Base-by-base conservation (phyloP, 2,113 vertebrate species). In the Octodon degus region DNA sequence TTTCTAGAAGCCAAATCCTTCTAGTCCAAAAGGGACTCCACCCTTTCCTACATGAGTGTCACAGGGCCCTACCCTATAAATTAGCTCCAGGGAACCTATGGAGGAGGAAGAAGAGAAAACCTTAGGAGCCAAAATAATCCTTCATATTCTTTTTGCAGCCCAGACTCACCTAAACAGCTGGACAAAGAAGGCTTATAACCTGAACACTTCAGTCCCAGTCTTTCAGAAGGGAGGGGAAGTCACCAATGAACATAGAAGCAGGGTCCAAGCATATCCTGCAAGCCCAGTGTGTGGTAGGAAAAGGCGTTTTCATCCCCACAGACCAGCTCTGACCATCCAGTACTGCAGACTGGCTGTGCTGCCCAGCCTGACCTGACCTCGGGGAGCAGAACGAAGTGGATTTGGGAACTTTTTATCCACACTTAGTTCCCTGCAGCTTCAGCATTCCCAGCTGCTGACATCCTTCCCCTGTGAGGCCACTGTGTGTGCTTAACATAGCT, bases 381-480 rank as follows among this genome's bases (percentile, higher is more conserved):
- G 0, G 30, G 43, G 68, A 97, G 86, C 90, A 70, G 72, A 92
- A 85, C 19, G 0, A n/a, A 92, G 86, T 13, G 20, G 30, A 89
- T 27, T 27, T 53, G 67, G 93, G 76, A 94, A 96, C 88, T 97
- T 84, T 65, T 24, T 55, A 58, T 72, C 67, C 40, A 85, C 86
- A 30, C 74, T 94, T 91, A 84, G 96, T 97, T 97, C 96, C 93
- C 97, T 65, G 91, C 30, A 91, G 86, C 74, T 67, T 94, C 83
- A 40, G 83, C 19, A 8, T 47, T 43, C 63, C 88, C 76, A 72
- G 89, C 89, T 90, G 91, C 94, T 91, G 77, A 82, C 85, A 96
- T 37, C 63, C 77, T 86, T 90, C 53, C 1, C 62, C 90, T 43
- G 37, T 79, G 74, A 88, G 80, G 55, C 97, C 90, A 95, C 1